phyloP scores from a whole-genome alignment of 2,888 invertebrate species.

The Cyaniris semiargus region DNA sequence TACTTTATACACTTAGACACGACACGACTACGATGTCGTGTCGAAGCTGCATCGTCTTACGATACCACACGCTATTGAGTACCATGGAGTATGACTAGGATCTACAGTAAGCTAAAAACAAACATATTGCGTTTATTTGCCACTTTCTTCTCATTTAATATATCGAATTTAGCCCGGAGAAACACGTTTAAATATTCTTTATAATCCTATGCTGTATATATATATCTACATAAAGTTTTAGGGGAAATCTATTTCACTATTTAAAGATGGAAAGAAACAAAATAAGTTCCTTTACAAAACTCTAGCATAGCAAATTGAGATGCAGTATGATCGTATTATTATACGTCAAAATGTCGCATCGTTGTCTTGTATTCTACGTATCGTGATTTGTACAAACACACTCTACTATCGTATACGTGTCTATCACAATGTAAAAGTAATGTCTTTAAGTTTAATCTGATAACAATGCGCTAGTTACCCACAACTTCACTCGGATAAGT shows the following conservation, averaged over 20 bases:
- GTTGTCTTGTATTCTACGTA: neutral
- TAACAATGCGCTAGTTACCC: slow-evolving; percentile 10
- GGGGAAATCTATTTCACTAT: no score
- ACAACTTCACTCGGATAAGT: neutral
- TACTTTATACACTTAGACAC: neutral
- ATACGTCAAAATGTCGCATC: neutral
- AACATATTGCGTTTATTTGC: no score
- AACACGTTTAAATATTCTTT: no score
- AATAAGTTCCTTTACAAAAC: no score
- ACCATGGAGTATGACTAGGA: neutral
- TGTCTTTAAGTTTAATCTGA: slow-evolving; percentile 7
- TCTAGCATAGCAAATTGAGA: neutral
- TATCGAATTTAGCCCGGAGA: no score
- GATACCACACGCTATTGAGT: neutral
- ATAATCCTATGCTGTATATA: no score
- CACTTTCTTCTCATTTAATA: no score
- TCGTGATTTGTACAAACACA: neutral
- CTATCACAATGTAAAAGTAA: slow-evolving; percentile 16
- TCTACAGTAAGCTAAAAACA: neutral
- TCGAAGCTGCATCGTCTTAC: neutral
- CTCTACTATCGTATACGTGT: neutral
- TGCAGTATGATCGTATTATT: neutral
- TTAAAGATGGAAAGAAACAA: no score
- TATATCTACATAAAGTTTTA: no score
- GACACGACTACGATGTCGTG: neutral